Conservation (phyloP, 2,113 vertebrate species). For the Pseudopodoces humilis region DNA sequence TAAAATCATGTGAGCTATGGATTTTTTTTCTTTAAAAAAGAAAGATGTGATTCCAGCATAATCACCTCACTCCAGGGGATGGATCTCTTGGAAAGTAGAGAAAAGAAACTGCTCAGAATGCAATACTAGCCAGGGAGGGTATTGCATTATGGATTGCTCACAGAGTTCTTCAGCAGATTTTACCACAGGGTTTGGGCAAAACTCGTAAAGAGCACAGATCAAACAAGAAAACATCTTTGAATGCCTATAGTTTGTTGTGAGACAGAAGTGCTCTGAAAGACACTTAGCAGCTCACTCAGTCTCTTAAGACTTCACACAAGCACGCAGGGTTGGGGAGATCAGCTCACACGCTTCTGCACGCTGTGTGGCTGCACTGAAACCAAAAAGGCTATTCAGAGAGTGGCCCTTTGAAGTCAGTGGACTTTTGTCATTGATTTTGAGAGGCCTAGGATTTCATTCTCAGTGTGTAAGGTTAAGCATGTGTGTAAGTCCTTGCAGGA, state of each 20-base stretch:
- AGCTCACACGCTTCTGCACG: background rate
- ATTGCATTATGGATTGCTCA: background rate
- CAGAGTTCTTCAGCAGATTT: slow-evolving; percentile 1
- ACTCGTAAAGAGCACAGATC: background rate
- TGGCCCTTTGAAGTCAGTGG: slow-evolving; percentile 33
- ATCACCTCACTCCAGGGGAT: background rate
- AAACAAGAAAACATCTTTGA: slow-evolving; percentile 18
- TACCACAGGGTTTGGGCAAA: background rate
- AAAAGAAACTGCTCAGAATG: background rate
- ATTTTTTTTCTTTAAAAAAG: background rate
- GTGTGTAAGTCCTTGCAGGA: slow-evolving; percentile 51
- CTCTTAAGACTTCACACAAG: background rate
- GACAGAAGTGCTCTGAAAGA: slow-evolving; percentile 3
- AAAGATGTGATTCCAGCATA: background rate
- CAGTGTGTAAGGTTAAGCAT: slow-evolving; percentile 46
- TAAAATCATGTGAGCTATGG: background rate
- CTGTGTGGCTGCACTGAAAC: slow-evolving; percentile 2
- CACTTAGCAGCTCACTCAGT: background rate
- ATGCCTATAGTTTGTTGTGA: background rate
- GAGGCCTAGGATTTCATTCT: background rate
- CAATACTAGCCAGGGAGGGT: background rate
- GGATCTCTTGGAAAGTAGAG: slow-evolving; percentile 3
- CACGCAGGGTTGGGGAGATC: background rate
- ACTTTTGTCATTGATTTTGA: slow-evolving; percentile 57
- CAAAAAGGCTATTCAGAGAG: background rate